Conservation (phyloP, 1,140 invertebrate species). For the Drosophila parabipectinata region DNA sequence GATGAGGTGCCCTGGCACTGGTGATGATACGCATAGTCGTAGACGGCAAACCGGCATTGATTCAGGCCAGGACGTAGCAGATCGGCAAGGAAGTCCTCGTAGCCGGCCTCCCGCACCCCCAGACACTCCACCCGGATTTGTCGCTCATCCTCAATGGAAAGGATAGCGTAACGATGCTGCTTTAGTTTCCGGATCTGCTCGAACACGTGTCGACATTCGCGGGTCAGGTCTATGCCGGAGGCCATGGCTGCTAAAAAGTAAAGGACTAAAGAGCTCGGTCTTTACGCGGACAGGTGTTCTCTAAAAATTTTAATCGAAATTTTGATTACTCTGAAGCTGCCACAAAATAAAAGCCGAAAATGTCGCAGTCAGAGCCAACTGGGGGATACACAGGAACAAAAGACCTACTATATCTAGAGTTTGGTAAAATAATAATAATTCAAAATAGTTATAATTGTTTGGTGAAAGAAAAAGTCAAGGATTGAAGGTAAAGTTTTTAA, state of each 20-base stretch:
- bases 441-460: too few relatives aligned
- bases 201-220: conserved; percentile 37
- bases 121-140: conserved; percentile 42
- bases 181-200: conserved; percentile 50
- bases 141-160: conserved; percentile 34
- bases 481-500: too few relatives aligned
- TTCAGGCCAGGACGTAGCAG: conserved; percentile 10
- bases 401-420: too few relatives aligned
- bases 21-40: conserved; percentile 49
- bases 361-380: conserved; percentile 6
- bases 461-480: too few relatives aligned
- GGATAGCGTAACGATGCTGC: conserved; percentile 56
- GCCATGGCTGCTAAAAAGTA: conserved; percentile 28
- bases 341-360: background rate
- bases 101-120: conserved; percentile 29
- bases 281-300: background rate
- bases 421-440: too few relatives aligned
- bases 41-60: conserved; percentile 59
- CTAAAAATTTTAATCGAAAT: background rate
- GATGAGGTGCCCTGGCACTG: conserved; percentile 34
- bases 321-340: background rate
- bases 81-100: conserved; percentile 50
- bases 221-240: conserved; percentile 41
- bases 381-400: background rate
- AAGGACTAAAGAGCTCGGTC: background rate